Percentiles rank a stretch among this genome's conserved stretches.
phyloP scores from a whole-genome alignment of 2,113 vertebrate genomes.

The Xiphophorus hellerii region DNA sequence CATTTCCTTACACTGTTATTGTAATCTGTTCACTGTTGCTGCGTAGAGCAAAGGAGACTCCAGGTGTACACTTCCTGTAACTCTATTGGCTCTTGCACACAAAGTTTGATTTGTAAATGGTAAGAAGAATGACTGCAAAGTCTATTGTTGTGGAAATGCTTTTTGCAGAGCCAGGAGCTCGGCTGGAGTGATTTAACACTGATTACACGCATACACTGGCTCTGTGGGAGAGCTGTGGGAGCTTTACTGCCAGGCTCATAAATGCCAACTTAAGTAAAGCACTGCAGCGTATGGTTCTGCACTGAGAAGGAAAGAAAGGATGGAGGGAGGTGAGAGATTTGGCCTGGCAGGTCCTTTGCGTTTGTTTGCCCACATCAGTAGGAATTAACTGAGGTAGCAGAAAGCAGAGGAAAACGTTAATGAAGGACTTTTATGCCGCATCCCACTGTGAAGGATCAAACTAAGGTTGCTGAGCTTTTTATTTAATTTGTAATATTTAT shows the following conservation, averaged over 20 bases:
- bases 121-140: constrained; percentile 13
- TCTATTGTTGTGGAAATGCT: constrained; percentile 38
- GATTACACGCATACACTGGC: constrained; percentile 32
- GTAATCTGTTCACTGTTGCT: background rate
- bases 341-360: constrained; percentile 28
- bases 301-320: background rate
- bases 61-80: constrained; percentile 17
- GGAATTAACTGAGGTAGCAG: constrained; percentile 33
- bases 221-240: constrained; percentile 11
- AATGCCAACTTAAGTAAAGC: constrained; percentile 64
- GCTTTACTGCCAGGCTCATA: constrained; percentile 54
- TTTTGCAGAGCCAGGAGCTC: constrained; percentile 34
- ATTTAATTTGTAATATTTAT: constrained; percentile 1
- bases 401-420: constrained; percentile 33
- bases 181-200: constrained; percentile 59
- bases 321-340: constrained; percentile 22
- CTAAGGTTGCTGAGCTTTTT: constrained; percentile 12
- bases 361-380: constrained; percentile 45
- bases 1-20: background rate
- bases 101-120: constrained; percentile 42
- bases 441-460: constrained; percentile 9
- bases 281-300: constrained; percentile 48
- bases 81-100: background rate
- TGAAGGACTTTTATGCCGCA: constrained; percentile 15
- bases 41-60: background rate